Evolutionary conservation across 2,113 vertebrate species (phyloP).

Genomic region (Mustelus asterias): DNA sequence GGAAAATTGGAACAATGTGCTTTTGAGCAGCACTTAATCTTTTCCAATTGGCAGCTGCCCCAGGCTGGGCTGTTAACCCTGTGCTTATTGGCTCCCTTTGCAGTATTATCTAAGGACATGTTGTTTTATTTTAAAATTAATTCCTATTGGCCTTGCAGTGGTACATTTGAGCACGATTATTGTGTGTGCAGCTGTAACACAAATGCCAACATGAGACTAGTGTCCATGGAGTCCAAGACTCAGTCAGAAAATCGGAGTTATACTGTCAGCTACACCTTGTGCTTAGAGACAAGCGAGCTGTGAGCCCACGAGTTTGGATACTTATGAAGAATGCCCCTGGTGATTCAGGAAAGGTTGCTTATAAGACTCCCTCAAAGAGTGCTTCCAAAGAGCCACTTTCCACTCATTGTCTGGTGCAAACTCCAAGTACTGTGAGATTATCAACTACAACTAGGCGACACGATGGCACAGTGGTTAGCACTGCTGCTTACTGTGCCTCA

Average conservation of each 20-base stretch:
- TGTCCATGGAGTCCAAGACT: not conserved
- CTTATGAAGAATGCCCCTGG: not conserved
- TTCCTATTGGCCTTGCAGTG: not conserved
- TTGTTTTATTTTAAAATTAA: not conserved
- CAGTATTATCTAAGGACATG: not conserved
- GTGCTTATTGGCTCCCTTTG: not conserved
- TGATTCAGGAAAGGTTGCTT: not conserved
- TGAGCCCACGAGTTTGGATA: not conserved
- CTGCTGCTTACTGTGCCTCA: not conserved
- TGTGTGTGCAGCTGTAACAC: not conserved
- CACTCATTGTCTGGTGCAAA: too few relatives aligned
- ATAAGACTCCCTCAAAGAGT: not conserved
- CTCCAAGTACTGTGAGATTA: not conserved
- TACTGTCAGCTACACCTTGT: not conserved
- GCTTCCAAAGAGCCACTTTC: not conserved
- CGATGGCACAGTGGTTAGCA: too few relatives aligned
- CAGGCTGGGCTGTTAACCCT: not conserved
- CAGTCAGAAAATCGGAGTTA: not conserved
- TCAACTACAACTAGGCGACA: not conserved
- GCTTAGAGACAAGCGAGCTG: not conserved
- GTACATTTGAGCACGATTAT: not conserved
- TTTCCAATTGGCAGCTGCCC: not conserved
- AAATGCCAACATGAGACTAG: not conserved
- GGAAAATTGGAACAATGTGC: constrained; percentile 29
- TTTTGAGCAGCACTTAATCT: constrained; percentile 26